Percentiles rank a stretch among this genome's conserved stretches.
Conservation (phyloP, 1,140 invertebrate species). For the Drosophila lacteicornis region DNA sequence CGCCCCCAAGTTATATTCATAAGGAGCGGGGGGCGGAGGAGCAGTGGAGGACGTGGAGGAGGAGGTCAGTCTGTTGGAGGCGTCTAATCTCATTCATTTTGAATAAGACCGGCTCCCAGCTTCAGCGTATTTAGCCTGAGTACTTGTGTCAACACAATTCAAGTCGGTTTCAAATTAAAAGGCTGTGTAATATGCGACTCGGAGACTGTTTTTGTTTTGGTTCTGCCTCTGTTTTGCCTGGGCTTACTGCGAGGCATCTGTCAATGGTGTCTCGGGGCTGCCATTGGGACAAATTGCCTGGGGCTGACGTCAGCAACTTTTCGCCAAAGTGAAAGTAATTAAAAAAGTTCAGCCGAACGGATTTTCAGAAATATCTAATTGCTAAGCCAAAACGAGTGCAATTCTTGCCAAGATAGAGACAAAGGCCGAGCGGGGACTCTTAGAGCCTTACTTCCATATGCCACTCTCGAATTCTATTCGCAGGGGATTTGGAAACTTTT, state of each 20-base stretch:
- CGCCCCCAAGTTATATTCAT: conserved; percentile 17
- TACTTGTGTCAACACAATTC: conserved; percentile 60
- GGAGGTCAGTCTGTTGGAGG: conserved; percentile 24
- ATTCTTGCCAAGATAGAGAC: not conserved
- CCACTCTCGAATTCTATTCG: not conserved
- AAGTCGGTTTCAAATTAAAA: conserved; percentile 59
- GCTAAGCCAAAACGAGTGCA: conserved; percentile 19
- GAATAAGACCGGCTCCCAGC: conserved; percentile 44
- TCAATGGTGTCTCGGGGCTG: conserved; percentile 36
- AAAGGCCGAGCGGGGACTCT: not conserved
- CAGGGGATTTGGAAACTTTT: not conserved
- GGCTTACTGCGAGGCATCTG: conserved; percentile 22
- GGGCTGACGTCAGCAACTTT: conserved; percentile 36
- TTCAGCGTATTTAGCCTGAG: conserved; percentile 34
- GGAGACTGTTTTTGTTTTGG: conserved; percentile 44
- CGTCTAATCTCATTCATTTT: conserved; percentile 64
- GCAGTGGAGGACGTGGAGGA: not conserved
- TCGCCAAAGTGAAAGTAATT: conserved; percentile 54
- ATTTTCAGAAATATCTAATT: conserved; percentile 52
- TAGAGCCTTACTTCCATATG: not conserved
- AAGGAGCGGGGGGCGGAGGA: not conserved
- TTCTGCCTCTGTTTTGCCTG: conserved; percentile 19
- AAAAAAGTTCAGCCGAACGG: conserved; percentile 52
- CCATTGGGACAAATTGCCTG: conserved; percentile 36
- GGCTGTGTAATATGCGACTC: conserved; percentile 31